phyloP scores from a whole-genome alignment of 2,888 invertebrate species.

The Pasiphila rectangulata region DNA sequence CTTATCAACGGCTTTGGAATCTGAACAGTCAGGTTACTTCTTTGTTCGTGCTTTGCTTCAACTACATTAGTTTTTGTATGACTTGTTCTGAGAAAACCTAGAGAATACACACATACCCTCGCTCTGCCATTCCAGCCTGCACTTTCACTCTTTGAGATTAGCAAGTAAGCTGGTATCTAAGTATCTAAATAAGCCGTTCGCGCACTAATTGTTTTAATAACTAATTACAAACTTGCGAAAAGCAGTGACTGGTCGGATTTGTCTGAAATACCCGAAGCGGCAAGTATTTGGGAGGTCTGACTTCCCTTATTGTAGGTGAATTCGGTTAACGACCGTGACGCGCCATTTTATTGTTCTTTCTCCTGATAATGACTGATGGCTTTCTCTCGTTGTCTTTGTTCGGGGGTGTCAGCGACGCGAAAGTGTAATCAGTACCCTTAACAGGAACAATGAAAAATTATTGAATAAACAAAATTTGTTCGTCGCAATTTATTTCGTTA shows the following conservation, averaged over 20 bases:
- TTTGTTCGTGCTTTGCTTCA: slow-evolving; percentile 9
- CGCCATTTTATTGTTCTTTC: slow-evolving; percentile 70
- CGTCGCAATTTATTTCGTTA: slow-evolving; percentile 39
- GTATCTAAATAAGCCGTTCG: slow-evolving; percentile 29
- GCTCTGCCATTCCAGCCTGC: neutral
- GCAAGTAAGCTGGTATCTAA: neutral
- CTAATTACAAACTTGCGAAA: slow-evolving; percentile 47
- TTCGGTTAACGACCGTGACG: slow-evolving; percentile 74
- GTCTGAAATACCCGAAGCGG: slow-evolving; percentile 48
- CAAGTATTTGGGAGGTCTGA: slow-evolving; percentile 49
- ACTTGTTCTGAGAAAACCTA: slow-evolving; percentile 6
- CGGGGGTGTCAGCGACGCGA: slow-evolving; percentile 67
- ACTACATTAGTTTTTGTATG: slow-evolving; percentile 4
- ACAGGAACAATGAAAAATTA: slow-evolving; percentile 57
- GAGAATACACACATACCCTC: neutral
- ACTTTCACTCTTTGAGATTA: neutral
- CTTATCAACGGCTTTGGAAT: slow-evolving; percentile 1
- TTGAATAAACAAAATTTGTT: slow-evolving; percentile 45
- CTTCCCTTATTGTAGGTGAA: slow-evolving; percentile 58
- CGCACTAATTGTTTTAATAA: slow-evolving; percentile 45
- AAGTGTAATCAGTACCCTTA: slow-evolving; percentile 70
- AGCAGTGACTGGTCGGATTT: slow-evolving; percentile 55
- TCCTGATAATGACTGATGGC: slow-evolving; percentile 76
- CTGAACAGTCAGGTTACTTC: slow-evolving; percentile 7
- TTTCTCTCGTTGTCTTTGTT: slow-evolving; percentile 73